A percentile compares a stretch with the other conserved stretches of the same genome.
Conservation (phyloP, 2,113 vertebrate genomes). For the Larimichthys polyactis region DNA sequence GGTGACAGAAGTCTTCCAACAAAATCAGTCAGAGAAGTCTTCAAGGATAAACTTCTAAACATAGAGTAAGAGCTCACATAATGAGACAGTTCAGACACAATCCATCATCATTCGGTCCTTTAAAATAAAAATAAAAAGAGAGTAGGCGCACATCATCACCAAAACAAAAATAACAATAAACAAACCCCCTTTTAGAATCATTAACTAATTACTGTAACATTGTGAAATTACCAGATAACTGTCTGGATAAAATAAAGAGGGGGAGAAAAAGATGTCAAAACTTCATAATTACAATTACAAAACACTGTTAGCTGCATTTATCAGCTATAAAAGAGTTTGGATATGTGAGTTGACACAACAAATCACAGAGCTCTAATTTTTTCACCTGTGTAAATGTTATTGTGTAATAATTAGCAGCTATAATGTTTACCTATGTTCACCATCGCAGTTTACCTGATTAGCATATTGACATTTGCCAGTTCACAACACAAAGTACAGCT, state of each 20-base stretch:
- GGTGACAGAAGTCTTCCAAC: background rate
- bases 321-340: background rate
- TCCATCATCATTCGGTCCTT: background rate
- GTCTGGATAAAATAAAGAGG: slow-evolving; percentile 24
- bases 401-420: too few relatives aligned
- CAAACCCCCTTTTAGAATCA: slow-evolving; percentile 2
- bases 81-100: background rate
- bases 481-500: too few relatives aligned
- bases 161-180: slow-evolving; percentile 2
- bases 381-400: too few relatives aligned
- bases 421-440: too few relatives aligned
- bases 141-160: background rate
- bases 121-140: background rate
- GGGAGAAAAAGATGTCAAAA: slow-evolving; percentile 21
- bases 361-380: too few relatives aligned
- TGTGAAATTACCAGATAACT: slow-evolving; percentile 9
- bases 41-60: background rate
- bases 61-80: background rate
- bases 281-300: slow-evolving; percentile 32
- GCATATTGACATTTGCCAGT: too few relatives aligned
- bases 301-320: slow-evolving; percentile 3
- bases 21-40: background rate
- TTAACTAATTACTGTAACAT: slow-evolving; percentile 37
- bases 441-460: too few relatives aligned
- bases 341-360: background rate